These are phyloP conservation scores for Gryllus longicercus DNA, from an alignment of 2,888 invertebrate species.

Conservation along the genomic window DNA sequence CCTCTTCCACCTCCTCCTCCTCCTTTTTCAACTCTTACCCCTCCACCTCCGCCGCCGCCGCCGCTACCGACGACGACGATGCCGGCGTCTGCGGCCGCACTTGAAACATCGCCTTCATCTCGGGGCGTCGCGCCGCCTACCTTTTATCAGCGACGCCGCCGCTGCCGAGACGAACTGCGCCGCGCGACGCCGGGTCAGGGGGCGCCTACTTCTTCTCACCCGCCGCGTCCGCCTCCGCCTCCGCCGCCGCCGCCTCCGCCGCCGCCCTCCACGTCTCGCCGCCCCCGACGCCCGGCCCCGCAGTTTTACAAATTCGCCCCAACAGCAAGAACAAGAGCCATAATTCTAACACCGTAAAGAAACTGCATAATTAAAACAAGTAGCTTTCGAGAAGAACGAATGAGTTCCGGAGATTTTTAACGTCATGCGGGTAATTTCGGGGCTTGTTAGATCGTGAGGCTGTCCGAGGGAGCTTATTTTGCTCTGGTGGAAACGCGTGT, in stretches of 20 bases:
- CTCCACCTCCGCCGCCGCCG: too few species aligned
- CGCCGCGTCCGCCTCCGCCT: neutral
- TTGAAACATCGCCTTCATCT: neutral
- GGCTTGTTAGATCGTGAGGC: neutral
- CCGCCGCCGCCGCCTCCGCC: neutral
- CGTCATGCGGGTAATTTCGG: constrained; percentile 1
- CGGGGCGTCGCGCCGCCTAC: neutral
- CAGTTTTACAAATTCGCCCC: constrained; percentile 17
- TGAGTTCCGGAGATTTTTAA: constrained; percentile 11
- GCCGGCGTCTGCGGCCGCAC: neutral
- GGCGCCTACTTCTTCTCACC: constrained; percentile 17
- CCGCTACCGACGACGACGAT: too few species aligned
- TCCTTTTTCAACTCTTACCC: too few species aligned
- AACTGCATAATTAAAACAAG: constrained; percentile 17
- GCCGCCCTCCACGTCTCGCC: neutral
- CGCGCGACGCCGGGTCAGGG: neutral
- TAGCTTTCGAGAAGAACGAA: constrained; percentile 17
- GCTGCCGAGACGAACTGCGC: constrained; percentile 4
- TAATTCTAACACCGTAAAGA: constrained; percentile 17
- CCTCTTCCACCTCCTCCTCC: too few species aligned
- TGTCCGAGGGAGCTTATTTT: neutral
- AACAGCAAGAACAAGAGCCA: constrained; percentile 17
- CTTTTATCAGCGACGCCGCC: neutral
- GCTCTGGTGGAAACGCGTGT: neutral
- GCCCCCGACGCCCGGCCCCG: neutral